Percentiles rank a stretch among this genome's conserved stretches.
These are phyloP conservation scores for Drosophila atripex DNA, from an alignment of 2,888 invertebrate species.

Conservation along the genomic window DNA sequence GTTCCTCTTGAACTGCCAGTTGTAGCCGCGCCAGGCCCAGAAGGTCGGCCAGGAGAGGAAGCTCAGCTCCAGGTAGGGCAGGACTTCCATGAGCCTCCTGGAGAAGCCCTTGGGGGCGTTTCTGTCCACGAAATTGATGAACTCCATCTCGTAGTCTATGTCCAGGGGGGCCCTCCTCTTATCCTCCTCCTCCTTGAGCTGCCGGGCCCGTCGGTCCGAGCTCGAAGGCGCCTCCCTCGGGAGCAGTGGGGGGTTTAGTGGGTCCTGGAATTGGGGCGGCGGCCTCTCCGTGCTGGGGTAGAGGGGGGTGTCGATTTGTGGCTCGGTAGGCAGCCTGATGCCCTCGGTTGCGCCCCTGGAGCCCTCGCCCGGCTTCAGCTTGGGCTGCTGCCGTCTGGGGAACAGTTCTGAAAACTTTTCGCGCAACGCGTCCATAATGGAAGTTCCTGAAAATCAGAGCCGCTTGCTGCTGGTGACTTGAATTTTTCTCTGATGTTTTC, in stretches of 20 bases:
- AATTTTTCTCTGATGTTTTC: conserved; percentile 5
- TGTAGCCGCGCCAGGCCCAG: conserved; percentile 67
- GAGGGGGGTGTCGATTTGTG: not conserved
- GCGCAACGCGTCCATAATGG: conserved; percentile 15
- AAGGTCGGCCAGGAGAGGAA: conserved; percentile 70
- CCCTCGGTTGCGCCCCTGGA: not conserved
- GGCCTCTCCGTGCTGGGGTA: not conserved
- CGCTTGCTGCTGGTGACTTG: not conserved
- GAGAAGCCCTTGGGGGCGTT: conserved; percentile 65
- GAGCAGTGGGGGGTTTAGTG: not conserved
- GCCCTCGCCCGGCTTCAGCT: not conserved
- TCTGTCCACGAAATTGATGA: conserved; percentile 59
- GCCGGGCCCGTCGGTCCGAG: not conserved
- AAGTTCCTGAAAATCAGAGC: not conserved
- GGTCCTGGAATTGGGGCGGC: not conserved
- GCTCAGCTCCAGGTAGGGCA: conserved; percentile 62
- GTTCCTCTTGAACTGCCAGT: conserved; percentile 59
- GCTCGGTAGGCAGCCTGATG: not conserved
- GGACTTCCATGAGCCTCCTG: conserved; percentile 51
- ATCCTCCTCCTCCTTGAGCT: not conserved
- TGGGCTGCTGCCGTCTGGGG: conserved; percentile 5
- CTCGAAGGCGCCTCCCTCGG: conserved; percentile 1
- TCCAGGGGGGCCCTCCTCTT: not conserved
- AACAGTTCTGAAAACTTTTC: conserved; percentile 1
- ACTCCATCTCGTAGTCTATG: conserved; percentile 54